Percentiles rank a stretch among this genome's conserved stretches.
These are phyloP conservation scores for Polyergus mexicanus DNA, from an alignment of 1,140 invertebrate species.

Conservation along the genomic window DNA sequence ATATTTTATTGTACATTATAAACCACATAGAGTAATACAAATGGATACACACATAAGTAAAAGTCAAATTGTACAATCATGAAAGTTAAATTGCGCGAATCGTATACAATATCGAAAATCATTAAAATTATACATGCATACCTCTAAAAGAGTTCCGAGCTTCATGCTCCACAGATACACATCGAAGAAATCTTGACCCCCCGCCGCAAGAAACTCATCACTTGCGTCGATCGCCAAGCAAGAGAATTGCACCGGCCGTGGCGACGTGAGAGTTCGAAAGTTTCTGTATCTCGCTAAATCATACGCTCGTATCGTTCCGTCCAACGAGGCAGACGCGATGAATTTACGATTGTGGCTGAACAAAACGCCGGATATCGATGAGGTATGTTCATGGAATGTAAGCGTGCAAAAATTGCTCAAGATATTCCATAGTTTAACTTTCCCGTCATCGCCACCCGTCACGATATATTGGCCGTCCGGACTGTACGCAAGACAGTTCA, in stretches of 20 bases:
- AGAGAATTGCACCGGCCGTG: conserved; percentile 96
- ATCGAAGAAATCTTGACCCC: conserved; percentile 97
- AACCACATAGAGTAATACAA: neutral
- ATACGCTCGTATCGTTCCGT: conserved; percentile 98
- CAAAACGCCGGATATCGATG: conserved; percentile 92
- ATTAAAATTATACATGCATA: conserved; percentile 78
- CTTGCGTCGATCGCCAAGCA: conserved; percentile 95
- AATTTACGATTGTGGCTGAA: conserved; percentile 97
- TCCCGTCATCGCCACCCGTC: conserved; percentile 98
- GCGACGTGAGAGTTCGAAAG: conserved; percentile 97
- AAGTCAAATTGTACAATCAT: neutral
- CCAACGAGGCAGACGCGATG: conserved; percentile 95
- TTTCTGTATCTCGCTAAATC: conserved; percentile 98
- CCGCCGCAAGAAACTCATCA: conserved; percentile 97
- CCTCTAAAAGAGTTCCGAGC: conserved; percentile 95
- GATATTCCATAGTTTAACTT: conserved; percentile 98
- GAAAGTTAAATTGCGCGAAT: neutral
- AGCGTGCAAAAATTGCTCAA: conserved; percentile 97
- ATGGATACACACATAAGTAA: conserved; percentile 8
- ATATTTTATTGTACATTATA: conserved; percentile 6
- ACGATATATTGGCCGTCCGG: conserved; percentile 96
- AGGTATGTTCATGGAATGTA: conserved; percentile 96
- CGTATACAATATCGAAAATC: neutral
- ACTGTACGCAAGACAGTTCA: conserved; percentile 96
- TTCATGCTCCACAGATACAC: conserved; percentile 98